phyloP scores from a whole-genome alignment of 1,140 invertebrate species.

The Apolygus lucorum region DNA sequence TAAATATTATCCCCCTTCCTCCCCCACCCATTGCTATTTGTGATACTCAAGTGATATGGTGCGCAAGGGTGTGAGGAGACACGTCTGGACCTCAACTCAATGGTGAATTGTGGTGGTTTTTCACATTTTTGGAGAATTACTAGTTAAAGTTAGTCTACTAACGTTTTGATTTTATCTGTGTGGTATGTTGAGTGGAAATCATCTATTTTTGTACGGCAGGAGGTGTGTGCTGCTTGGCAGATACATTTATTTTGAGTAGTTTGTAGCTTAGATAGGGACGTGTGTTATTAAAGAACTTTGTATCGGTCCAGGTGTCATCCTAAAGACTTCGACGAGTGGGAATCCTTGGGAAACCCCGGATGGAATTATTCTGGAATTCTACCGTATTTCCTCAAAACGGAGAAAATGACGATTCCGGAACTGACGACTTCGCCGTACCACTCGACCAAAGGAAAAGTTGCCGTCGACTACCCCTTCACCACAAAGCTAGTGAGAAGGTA shows the following conservation, averaged over 20 bases:
- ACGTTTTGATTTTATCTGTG: neutral
- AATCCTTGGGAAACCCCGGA: constrained; percentile 54
- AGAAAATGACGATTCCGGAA: constrained; percentile 38
- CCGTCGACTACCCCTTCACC: constrained; percentile 31
- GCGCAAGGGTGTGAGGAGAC: too few species aligned
- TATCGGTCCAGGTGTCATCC: constrained; percentile 61
- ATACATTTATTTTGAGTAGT: neutral
- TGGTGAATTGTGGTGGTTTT: too few species aligned
- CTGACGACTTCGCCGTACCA: constrained; percentile 39
- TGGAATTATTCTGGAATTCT: constrained; percentile 50
- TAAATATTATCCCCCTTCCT: too few species aligned
- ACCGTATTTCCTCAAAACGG: constrained; percentile 48
- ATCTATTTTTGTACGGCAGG: neutral
- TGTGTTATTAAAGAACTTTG: constrained; percentile 54
- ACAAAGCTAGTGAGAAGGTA: constrained; percentile 39
- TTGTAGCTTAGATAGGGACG: too few species aligned
- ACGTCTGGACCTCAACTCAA: too few species aligned
- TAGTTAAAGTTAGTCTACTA: neutral
- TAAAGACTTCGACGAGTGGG: constrained; percentile 65
- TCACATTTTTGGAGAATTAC: neutral
- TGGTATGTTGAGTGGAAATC: neutral
- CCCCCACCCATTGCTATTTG: too few species aligned
- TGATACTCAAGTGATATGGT: too few species aligned
- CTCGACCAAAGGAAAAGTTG: constrained; percentile 33
- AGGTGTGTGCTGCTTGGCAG: neutral